Percentiles rank a stretch among this genome's conserved stretches.
phyloP scores from a whole-genome alignment of 2,888 invertebrate genomes.

The Cetonia aurata region DNA sequence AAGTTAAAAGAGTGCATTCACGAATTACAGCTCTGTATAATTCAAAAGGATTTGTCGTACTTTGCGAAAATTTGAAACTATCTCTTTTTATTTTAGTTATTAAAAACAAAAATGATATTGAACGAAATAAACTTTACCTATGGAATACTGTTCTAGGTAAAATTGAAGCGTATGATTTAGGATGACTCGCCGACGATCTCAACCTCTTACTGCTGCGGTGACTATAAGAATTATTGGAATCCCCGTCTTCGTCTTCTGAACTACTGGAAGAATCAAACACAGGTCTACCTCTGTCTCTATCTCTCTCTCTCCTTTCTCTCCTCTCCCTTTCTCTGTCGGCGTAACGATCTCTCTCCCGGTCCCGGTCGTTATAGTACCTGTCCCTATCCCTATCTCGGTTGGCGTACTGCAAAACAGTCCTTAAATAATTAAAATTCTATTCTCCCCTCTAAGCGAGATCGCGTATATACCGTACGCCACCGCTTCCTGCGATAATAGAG shows the following conservation, averaged over 20 bases:
- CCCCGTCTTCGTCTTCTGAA: slow-evolving; percentile 76
- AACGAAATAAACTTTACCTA: slow-evolving; percentile 68
- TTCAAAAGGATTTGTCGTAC: no score
- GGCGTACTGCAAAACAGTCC: slow-evolving; percentile 67
- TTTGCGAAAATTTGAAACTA: no score
- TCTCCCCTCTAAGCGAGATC: neutral
- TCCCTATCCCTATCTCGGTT: slow-evolving; percentile 69
- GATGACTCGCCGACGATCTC: slow-evolving; percentile 66
- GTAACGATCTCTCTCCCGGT: slow-evolving; percentile 66
- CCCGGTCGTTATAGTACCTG: slow-evolving; percentile 59
- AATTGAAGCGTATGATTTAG: slow-evolving; percentile 62
- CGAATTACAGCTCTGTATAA: no score
- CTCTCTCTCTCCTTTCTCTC: slow-evolving; percentile 68
- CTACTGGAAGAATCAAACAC: slow-evolving; percentile 71
- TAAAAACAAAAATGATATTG: no score
- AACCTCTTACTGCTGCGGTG: slow-evolving; percentile 68
- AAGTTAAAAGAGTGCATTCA: no score
- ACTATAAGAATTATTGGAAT: slow-evolving; percentile 71
- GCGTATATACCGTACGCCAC: no score
- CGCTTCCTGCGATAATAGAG: no score
- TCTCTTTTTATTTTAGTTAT: no score
- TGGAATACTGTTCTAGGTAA: slow-evolving; percentile 79
- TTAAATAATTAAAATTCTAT: neutral
- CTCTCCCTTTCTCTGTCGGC: slow-evolving; percentile 66
- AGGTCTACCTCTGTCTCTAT: slow-evolving; percentile 72